Conservation (phyloP, 2,888 invertebrate species). For the Rugalucina vietnamica region DNA sequence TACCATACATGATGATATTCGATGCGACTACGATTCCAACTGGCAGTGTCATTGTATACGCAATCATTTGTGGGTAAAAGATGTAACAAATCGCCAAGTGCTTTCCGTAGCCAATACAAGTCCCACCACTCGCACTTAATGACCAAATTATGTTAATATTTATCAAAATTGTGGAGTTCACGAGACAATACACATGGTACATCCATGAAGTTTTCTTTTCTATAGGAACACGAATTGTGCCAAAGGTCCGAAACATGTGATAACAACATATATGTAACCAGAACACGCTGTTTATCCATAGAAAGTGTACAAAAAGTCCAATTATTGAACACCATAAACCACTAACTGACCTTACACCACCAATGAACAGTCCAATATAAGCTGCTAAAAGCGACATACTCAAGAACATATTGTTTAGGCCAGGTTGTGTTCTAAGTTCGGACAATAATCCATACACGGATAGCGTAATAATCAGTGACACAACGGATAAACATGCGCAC, state of each 20-base stretch:
- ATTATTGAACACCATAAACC: neutral
- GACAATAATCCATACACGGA: neutral
- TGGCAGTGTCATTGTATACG: conserved; percentile 1
- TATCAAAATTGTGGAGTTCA: neutral
- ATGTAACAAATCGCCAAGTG: neutral
- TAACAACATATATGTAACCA: conserved; percentile 6
- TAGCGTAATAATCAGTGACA: neutral
- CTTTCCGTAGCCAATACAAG: neutral
- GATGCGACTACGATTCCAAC: neutral
- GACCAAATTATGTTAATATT: conserved; percentile 4
- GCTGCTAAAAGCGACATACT: neutral
- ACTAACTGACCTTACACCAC: neutral
- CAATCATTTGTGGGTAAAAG: neutral
- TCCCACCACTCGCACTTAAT: neutral
- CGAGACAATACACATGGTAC: neutral
- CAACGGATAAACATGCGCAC: neutral
- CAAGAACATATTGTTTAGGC: neutral
- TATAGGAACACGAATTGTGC: neutral
- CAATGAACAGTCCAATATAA: neutral
- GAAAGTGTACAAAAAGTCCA: conserved; percentile 1
- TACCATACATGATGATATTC: neutral
- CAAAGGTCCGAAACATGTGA: conserved; percentile 10
- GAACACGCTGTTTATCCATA: neutral
- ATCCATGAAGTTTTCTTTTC: neutral
- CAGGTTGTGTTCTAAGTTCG: conserved; percentile 10